Conservation (phyloP, 2,888 invertebrate genomes). For the Heliconius aoede region DNA sequence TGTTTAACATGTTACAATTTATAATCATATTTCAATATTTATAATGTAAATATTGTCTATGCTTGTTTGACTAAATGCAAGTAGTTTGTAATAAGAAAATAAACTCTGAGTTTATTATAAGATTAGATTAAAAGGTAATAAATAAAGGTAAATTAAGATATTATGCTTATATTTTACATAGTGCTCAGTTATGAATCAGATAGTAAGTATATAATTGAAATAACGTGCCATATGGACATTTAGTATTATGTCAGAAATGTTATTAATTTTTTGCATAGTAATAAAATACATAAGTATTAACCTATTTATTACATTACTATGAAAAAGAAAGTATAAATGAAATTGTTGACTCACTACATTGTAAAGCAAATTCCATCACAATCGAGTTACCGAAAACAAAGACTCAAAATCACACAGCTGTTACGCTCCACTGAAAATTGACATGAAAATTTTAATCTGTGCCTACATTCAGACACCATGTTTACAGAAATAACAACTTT, state of each 20-base stretch:
- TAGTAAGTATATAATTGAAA: not conserved
- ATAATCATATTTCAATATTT: constrained; percentile 1
- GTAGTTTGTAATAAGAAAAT: not conserved
- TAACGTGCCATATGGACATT: constrained; percentile 17
- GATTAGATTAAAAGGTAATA: constrained; percentile 15
- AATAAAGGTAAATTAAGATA: not conserved
- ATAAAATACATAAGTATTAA: not conserved
- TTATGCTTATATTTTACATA: not conserved
- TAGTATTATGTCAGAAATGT: not conserved
- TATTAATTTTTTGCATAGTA: not conserved
- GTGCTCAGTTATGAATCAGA: not conserved
- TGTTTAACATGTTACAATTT: not conserved
- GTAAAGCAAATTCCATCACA: constrained; percentile 67
- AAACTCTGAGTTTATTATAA: constrained; percentile 1
- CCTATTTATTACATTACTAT: not conserved
- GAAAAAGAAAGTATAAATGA: not conserved
- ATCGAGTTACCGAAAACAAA: constrained; percentile 43
- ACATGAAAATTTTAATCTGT: constrained; percentile 56
- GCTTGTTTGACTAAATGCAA: not conserved
- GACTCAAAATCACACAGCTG: constrained; percentile 50
- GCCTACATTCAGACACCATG: constrained; percentile 68
- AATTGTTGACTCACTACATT: constrained; percentile 64
- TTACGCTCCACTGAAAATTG: constrained; percentile 73
- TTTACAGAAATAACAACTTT: constrained; percentile 48
- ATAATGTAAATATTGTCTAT: constrained; percentile 9